phyloP scores from a whole-genome alignment of 2,888 invertebrate species.

The Drosophila cognata region DNA sequence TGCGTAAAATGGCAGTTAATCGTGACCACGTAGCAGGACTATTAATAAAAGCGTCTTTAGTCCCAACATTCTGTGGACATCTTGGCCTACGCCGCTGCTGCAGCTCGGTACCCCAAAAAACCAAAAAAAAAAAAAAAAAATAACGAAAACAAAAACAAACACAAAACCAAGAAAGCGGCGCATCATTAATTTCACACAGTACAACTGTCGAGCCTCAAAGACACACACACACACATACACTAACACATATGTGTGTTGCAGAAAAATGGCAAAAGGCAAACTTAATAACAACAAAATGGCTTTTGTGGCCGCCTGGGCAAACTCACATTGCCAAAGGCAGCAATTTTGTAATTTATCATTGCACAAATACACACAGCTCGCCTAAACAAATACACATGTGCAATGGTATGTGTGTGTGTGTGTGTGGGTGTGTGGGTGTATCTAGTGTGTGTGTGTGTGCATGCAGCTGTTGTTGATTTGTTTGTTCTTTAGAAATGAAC shows the following conservation, averaged over 20 bases:
- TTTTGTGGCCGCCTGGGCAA: conserved; percentile 74
- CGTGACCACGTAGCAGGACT: conserved; percentile 78
- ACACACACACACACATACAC: conserved; percentile 30
- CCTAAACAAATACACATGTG: conserved; percentile 49
- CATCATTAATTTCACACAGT: conserved; percentile 80
- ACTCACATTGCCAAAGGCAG: conserved; percentile 73
- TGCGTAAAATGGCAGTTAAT: conserved; percentile 80
- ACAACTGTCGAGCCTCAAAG: conserved; percentile 75
- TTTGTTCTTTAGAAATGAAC: conserved; percentile 71
- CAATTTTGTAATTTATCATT: conserved; percentile 81
- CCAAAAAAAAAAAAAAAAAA: conserved; percentile 1
- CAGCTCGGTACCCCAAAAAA: conserved; percentile 23
- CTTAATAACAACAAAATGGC: conserved; percentile 82
- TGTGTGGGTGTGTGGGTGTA: conserved; percentile 7
- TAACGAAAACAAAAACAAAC: conserved; percentile 45
- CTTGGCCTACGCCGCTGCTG: conserved; percentile 48
- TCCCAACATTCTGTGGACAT: conserved; percentile 76
- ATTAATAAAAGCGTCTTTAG: conserved; percentile 79
- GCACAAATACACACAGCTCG: conserved; percentile 66
- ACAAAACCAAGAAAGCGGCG: conserved; percentile 63
- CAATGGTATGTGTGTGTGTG: conserved; percentile 7
- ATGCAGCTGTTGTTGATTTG: conserved; percentile 52
- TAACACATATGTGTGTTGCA: conserved; percentile 50
- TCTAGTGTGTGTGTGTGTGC: conserved; percentile 32
- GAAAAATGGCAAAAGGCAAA: conserved; percentile 75